Percentiles rank a stretch among this genome's conserved stretches.
These are phyloP conservation scores for Ardeotis arabs DNA, from an alignment of 2,113 vertebrate species.

Conservation along the genomic window DNA sequence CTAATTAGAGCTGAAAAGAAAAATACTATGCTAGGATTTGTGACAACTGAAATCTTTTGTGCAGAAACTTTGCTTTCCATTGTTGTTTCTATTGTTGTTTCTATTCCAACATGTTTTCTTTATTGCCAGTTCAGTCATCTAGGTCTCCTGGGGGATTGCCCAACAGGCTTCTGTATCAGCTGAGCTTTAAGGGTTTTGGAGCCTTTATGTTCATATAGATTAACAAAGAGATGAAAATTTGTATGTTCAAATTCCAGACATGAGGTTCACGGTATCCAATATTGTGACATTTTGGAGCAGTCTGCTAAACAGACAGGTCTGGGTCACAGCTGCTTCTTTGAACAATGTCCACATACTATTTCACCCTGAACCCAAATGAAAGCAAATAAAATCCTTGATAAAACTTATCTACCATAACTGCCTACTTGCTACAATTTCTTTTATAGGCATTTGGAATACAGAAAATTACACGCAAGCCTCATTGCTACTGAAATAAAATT, in stretches of 20 bases:
- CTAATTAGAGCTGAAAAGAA: background rate
- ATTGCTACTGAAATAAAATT: constrained; percentile 46
- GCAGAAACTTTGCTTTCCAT: background rate
- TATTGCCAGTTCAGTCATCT: background rate
- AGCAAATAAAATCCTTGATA: background rate
- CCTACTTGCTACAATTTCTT: constrained; percentile 34
- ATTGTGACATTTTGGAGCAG: background rate
- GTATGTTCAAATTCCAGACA: background rate
- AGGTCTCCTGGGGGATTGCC: background rate
- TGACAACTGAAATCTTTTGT: background rate
- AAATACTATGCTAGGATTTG: background rate
- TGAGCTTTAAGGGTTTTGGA: background rate
- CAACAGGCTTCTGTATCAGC: background rate
- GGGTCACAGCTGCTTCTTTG: background rate
- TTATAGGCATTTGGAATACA: constrained; percentile 58
- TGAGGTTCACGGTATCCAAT: background rate
- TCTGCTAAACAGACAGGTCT: background rate
- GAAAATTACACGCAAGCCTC: constrained; percentile 55
- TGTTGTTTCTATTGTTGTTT: background rate
- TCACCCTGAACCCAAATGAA: background rate
- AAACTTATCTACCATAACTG: background rate
- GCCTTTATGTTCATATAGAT: background rate
- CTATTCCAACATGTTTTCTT: background rate
- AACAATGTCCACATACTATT: background rate
- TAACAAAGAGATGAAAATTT: background rate